phyloP scores from a whole-genome alignment of 2,797 vertebrate species.

The Sebastes umbrosus region DNA sequence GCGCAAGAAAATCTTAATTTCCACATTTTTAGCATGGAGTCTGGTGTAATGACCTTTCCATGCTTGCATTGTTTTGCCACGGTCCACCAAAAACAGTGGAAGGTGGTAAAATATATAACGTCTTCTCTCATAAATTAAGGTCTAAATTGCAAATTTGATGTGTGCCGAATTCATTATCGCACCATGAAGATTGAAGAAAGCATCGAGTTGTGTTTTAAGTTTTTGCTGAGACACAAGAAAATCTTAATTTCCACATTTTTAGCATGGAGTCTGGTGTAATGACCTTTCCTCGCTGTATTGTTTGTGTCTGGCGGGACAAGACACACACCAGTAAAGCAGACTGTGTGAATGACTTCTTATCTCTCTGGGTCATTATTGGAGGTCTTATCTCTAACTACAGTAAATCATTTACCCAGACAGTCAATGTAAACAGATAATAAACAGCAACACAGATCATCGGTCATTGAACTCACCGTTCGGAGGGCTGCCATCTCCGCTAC shows the following conservation, averaged over 20 bases:
- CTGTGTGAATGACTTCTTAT: neutral
- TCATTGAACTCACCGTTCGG: slow-evolving; percentile 79
- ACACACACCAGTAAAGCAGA: neutral
- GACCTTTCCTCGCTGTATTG: neutral
- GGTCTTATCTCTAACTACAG: neutral
- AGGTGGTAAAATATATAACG: accelerated
- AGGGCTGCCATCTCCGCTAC: slow-evolving; percentile 80
- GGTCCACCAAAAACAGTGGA: neutral
- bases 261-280: neutral
- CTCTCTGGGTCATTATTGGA: neutral
- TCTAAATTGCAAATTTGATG: accelerated
- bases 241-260: neutral
- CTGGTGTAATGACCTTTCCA: neutral
- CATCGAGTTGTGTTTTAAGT: accelerated
- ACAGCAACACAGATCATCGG: neutral
- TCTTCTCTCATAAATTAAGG: neutral
- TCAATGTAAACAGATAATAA: neutral
- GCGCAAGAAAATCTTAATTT: accelerated
- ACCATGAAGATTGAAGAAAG: accelerated
- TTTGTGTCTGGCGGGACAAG: neutral
- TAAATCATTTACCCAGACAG: slow-evolving; percentile 63
- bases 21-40: neutral
- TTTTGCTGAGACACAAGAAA: accelerated
- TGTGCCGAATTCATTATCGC: neutral
- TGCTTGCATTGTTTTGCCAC: neutral